Conservation (phyloP, 2,797 vertebrate species). For the Ctenopoma multispine region DNA sequence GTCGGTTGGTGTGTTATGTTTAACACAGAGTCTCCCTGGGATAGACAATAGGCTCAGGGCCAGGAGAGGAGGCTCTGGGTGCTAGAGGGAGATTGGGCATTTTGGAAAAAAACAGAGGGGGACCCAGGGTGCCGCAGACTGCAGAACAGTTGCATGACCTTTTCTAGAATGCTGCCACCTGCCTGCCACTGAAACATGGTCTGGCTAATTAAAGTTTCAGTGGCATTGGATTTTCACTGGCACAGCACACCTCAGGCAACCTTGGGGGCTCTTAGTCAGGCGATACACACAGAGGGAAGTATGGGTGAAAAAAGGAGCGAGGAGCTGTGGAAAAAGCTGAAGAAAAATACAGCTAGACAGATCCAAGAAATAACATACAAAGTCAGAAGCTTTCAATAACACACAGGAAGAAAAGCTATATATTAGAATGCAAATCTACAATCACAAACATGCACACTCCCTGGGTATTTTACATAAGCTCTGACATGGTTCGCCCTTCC, state of each 20-base stretch:
- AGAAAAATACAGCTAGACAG: slow-evolving; percentile 59
- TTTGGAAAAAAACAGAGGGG: slow-evolving; percentile 52
- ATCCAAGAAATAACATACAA: slow-evolving; percentile 42
- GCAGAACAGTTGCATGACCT: slow-evolving; percentile 77
- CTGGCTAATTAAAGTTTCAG: slow-evolving; percentile 83
- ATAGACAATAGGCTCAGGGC: slow-evolving; percentile 33
- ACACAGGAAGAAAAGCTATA: slow-evolving; percentile 29
- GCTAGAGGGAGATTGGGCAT: slow-evolving; percentile 47
- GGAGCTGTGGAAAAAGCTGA: slow-evolving; percentile 31
- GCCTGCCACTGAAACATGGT: slow-evolving; percentile 73
- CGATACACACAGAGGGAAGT: slow-evolving; percentile 57
- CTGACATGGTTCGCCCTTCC: slow-evolving; percentile 60
- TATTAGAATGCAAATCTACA: slow-evolving; percentile 66
- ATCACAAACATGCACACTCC: slow-evolving; percentile 40
- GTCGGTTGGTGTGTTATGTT: slow-evolving; percentile 31
- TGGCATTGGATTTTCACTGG: slow-evolving; percentile 80
- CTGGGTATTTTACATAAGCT: slow-evolving; percentile 69
- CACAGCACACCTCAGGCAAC: slow-evolving; percentile 78
- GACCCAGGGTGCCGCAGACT: slow-evolving; percentile 63
- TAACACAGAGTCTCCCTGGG: slow-evolving; percentile 43
- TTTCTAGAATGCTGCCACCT: slow-evolving; percentile 76
- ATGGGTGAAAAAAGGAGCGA: slow-evolving; percentile 32
- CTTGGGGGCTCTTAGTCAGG: slow-evolving; percentile 71
- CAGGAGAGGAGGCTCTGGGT: slow-evolving; percentile 38
- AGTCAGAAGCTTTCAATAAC: slow-evolving; percentile 46